These are phyloP conservation scores for Habrosyne pyritoides DNA, from an alignment of 2,888 invertebrate genomes.

Conservation along the genomic window DNA sequence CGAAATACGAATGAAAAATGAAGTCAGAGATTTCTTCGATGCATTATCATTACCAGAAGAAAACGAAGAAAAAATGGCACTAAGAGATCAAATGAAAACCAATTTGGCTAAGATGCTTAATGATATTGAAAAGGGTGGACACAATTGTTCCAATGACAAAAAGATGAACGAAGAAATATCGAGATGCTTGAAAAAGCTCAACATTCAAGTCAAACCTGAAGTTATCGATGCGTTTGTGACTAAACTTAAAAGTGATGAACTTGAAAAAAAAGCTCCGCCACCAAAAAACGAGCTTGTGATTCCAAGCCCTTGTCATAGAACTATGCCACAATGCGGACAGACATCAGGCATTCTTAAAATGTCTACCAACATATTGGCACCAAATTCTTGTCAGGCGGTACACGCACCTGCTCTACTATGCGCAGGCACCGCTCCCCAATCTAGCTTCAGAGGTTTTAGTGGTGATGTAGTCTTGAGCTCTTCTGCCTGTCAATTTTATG, in stretches of 20 bases:
- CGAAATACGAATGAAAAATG: slow-evolving; percentile 39
- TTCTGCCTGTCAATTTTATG: background rate
- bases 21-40: slow-evolving; percentile 44
- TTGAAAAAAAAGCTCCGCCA: slow-evolving; percentile 30
- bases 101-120: slow-evolving; percentile 50
- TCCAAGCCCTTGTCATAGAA: background rate
- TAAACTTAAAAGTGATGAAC: slow-evolving; percentile 42
- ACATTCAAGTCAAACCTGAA: slow-evolving; percentile 29
- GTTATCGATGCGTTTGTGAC: slow-evolving; percentile 44
- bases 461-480: background rate
- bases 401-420: background rate
- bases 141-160: slow-evolving; percentile 33
- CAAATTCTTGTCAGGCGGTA: no score
- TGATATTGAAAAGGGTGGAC: slow-evolving; percentile 49
- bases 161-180: slow-evolving; percentile 52
- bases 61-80: slow-evolving; percentile 23
- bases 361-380: no score
- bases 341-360: background rate
- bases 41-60: slow-evolving; percentile 29
- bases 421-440: background rate
- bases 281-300: background rate
- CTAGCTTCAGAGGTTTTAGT: background rate
- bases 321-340: background rate
- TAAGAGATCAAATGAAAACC: slow-evolving; percentile 34
- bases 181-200: slow-evolving; percentile 45